Evolutionary conservation across 2,113 vertebrate species (phyloP).

Genomic region (Cottus gobio): DNA sequence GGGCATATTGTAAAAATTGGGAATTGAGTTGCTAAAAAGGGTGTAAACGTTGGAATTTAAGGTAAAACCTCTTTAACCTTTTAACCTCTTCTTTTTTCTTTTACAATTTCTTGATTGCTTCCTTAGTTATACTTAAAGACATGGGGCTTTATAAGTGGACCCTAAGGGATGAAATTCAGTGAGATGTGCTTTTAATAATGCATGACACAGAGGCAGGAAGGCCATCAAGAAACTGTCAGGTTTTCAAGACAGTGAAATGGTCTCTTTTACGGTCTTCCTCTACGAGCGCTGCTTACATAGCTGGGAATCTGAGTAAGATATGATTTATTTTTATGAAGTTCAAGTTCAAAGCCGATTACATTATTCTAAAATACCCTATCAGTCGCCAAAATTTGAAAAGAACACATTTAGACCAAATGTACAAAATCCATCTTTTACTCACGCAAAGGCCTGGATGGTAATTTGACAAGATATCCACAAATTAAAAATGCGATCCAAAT

Average conservation of each 20-base stretch:
- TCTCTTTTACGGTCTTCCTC: conserved; percentile 8
- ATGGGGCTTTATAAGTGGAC: conserved; percentile 46
- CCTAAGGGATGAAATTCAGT: conserved; percentile 44
- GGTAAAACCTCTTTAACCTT: background rate
- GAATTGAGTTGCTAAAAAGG: conserved; percentile 2
- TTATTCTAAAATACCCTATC: background rate
- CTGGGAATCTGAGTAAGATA: background rate
- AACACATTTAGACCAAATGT: background rate
- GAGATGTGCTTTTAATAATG: conserved; percentile 64
- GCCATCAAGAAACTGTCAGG: conserved; percentile 44
- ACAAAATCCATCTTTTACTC: background rate
- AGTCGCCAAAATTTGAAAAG: background rate
- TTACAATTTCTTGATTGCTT: conserved; percentile 46
- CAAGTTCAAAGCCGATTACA: background rate
- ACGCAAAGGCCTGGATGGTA: background rate
- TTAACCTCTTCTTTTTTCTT: conserved; percentile 9
- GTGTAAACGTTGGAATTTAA: background rate
- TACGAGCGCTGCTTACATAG: background rate
- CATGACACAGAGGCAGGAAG: conserved; percentile 47
- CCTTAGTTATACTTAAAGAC: conserved; percentile 53
- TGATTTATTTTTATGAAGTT: background rate
- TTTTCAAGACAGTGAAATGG: conserved; percentile 48
- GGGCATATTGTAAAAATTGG: background rate
- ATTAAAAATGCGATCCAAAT: conserved; percentile 2
- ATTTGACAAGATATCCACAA: conserved; percentile 1